phyloP scores from a whole-genome alignment of 2,113 vertebrate species.

The Lontra canadensis region DNA sequence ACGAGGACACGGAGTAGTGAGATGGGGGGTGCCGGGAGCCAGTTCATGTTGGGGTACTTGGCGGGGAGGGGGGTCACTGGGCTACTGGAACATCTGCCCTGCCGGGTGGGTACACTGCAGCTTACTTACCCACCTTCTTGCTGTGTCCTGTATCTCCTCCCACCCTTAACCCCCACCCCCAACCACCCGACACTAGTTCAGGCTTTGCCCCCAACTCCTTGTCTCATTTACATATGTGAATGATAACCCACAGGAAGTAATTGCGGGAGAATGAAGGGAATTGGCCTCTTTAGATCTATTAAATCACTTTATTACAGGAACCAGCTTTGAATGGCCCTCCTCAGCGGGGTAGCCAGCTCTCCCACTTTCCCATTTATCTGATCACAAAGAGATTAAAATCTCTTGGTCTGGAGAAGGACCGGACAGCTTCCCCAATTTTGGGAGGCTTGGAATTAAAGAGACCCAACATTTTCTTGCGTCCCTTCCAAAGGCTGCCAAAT shows the following conservation, averaged over 20 bases:
- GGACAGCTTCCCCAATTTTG: conserved; percentile 79
- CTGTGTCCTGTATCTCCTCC: fast-evolving
- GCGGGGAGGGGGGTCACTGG: not conserved
- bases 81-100: not conserved
- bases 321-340: conserved; percentile 86
- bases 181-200: conserved; percentile 23
- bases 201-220: conserved; percentile 60
- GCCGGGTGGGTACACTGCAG: not conserved
- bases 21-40: not conserved
- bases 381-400: conserved; percentile 89
- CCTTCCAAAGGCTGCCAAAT: conserved; percentile 47
- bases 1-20: not conserved
- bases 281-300: conserved; percentile 89
- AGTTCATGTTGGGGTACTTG: not conserved
- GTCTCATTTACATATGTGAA: conserved; percentile 87
- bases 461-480: conserved; percentile 58
- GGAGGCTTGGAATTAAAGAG: conserved; percentile 77
- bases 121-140: not conserved
- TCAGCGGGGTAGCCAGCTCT: conserved; percentile 81
- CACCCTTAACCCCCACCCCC: not conserved
- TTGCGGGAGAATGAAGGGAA: conserved; percentile 88
- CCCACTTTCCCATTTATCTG: conserved; percentile 83
- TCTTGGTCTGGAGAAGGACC: conserved; percentile 80
- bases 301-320: conserved; percentile 92
- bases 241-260: conserved; percentile 90